A percentile compares a stretch with the other conserved stretches of the same genome.
phyloP scores from a whole-genome alignment of 2,888 invertebrate genomes.

The Zaprionus lineosus region DNA sequence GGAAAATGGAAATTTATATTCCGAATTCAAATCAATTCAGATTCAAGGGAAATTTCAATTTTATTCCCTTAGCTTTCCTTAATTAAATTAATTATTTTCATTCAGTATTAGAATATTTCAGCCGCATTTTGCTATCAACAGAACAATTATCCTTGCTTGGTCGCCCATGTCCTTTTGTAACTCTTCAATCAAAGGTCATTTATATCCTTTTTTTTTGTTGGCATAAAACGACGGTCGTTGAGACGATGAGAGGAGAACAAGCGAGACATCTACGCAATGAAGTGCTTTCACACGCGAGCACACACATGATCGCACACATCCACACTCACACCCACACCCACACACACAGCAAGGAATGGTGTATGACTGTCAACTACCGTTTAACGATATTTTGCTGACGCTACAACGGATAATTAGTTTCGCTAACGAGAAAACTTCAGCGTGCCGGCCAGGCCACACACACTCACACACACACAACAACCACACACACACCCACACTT shows the following conservation, averaged over 20 bases:
- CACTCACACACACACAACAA: constrained; percentile 11
- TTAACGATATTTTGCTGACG: constrained; percentile 78
- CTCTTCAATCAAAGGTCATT: constrained; percentile 24
- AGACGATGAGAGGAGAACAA: background rate
- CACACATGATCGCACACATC: background rate
- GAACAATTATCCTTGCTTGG: background rate
- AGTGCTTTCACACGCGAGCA: background rate
- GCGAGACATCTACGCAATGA: background rate
- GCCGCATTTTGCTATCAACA: too few species aligned
- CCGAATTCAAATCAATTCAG: too few species aligned
- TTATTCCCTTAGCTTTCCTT: too few species aligned
- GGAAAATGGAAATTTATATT: too few species aligned
- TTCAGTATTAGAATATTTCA: too few species aligned
- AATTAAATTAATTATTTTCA: too few species aligned
- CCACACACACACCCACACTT: constrained; percentile 17
- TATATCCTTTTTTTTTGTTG: constrained; percentile 12
- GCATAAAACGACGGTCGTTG: constrained; percentile 37
- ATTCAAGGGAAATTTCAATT: too few species aligned
- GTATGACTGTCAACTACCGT: constrained; percentile 71
- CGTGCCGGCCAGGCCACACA: constrained; percentile 48
- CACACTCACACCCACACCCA: background rate
- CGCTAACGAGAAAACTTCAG: constrained; percentile 80
- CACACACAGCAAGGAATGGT: constrained; percentile 19
- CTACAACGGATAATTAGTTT: constrained; percentile 80
- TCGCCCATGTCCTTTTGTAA: constrained; percentile 1